phyloP scores from a whole-genome alignment of 2,888 invertebrate species.

The Tenodera sinensis region DNA sequence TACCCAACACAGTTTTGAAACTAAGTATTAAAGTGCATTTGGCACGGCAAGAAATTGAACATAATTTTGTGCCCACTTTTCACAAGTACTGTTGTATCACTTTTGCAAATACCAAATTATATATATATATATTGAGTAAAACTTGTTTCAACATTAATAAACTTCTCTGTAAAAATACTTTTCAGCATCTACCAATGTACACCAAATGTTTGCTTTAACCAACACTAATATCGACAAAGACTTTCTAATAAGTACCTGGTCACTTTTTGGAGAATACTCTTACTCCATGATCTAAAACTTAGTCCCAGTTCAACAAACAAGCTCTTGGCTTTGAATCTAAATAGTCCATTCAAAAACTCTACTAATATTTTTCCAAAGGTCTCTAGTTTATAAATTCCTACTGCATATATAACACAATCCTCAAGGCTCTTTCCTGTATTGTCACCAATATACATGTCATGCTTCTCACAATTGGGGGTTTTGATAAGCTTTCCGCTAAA shows the following conservation, averaged over 20 bases:
- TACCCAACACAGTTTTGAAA: background rate
- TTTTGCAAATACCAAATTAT: slow-evolving; percentile 10
- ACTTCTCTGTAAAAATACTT: slow-evolving; percentile 10
- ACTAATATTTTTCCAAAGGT: background rate
- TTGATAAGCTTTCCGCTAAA: background rate
- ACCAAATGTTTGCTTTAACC: background rate
- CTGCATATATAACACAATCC: background rate
- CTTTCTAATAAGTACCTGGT: background rate
- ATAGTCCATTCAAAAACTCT: background rate
- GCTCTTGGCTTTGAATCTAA: background rate
- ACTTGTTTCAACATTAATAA: slow-evolving; percentile 12
- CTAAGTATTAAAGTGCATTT: background rate
- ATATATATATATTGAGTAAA: background rate
- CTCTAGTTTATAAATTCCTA: background rate
- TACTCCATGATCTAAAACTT: background rate
- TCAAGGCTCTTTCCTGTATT: slow-evolving; percentile 3
- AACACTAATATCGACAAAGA: background rate
- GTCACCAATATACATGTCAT: background rate
- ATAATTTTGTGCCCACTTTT: background rate
- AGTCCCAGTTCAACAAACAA: background rate
- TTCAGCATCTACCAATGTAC: background rate
- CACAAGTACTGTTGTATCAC: background rate
- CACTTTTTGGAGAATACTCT: background rate
- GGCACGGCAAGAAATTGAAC: background rate
- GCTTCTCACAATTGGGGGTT: background rate